phyloP scores from a whole-genome alignment of 37 sponge, comb jelly and placozoan genomes.

The Halisarca cf. caerulea region DNA sequence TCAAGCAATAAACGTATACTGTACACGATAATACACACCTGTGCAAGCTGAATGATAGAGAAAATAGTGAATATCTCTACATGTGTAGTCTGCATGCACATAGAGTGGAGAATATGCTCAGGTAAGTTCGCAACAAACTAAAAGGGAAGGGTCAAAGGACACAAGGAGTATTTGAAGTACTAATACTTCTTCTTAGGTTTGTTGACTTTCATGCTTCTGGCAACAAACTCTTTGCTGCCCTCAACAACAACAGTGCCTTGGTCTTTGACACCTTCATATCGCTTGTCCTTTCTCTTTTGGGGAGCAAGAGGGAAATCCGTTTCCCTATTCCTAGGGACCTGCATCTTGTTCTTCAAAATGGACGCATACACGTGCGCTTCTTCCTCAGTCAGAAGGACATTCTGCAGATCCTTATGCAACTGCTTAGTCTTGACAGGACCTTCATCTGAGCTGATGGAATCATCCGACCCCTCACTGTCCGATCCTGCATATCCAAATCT shows the following conservation, averaged over 20 bases:
- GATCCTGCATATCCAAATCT: background rate
- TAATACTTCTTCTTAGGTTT: constrained; percentile 8
- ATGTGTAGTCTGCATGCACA: no score
- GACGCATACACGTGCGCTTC: constrained; percentile 6
- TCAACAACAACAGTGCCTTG: background rate
- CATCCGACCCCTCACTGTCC: background rate
- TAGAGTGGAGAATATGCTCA: no score
- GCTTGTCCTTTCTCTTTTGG: background rate
- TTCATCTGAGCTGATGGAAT: constrained; percentile 9
- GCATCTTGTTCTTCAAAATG: background rate
- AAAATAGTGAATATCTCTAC: no score
- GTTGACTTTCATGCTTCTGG: background rate
- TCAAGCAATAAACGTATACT: no score
- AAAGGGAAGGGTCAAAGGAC: no score
- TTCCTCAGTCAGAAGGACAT: constrained; percentile 10
- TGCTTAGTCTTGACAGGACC: background rate
- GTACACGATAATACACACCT: no score
- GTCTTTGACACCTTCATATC: constrained; percentile 7
- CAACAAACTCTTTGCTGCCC: constrained; percentile 1
- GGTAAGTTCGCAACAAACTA: no score
- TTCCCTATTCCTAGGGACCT: background rate
- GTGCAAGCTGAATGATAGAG: no score
- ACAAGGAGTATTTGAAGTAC: no score
- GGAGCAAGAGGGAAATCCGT: background rate
- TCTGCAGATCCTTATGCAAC: background rate